Evolutionary conservation across 2,797 vertebrate genomes (phyloP).

Genomic region (Paramormyrops hopkinsi): DNA sequence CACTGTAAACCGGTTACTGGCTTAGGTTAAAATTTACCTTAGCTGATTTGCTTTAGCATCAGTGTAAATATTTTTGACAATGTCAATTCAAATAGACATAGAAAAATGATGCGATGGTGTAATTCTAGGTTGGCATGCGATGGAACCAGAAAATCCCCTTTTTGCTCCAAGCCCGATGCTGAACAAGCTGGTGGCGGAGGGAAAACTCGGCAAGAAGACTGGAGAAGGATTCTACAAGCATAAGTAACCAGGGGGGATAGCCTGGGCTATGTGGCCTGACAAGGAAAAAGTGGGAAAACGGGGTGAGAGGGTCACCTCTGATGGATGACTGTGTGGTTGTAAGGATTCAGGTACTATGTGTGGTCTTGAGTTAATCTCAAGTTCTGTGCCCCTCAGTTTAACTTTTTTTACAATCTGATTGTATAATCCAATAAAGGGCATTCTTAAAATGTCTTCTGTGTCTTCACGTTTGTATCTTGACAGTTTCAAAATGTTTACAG

Average conservation of each 20-base stretch:
- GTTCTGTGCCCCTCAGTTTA: constrained; percentile 5
- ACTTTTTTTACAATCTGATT: constrained; percentile 7
- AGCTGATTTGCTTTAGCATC: neutral
- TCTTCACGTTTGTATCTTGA: constrained; percentile 10
- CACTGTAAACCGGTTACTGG: neutral
- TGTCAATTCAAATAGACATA: neutral
- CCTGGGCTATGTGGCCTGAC: neutral
- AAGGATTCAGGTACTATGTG: constrained; percentile 19
- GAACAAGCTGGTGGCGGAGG: constrained; percentile 82
- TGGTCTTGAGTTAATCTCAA: constrained; percentile 10
- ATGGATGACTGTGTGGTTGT: neutral
- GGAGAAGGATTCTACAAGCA: constrained; percentile 95
- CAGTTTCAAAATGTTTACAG: neutral
- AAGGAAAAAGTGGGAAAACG: neutral
- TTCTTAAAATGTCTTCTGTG: constrained; percentile 28
- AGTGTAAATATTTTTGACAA: neutral
- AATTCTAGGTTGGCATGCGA: constrained; percentile 72
- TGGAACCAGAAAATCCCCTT: constrained; percentile 72
- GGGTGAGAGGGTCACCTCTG: neutral
- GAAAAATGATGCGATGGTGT: neutral
- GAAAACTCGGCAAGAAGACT: constrained; percentile 84
- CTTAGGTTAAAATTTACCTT: neutral
- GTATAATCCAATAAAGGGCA: constrained; percentile 16
- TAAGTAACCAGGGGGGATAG: constrained; percentile 57
- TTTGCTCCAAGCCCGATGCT: constrained; percentile 71